These are phyloP conservation scores for Formica aserva DNA, from an alignment of 2,888 invertebrate genomes.

Conservation along the genomic window DNA sequence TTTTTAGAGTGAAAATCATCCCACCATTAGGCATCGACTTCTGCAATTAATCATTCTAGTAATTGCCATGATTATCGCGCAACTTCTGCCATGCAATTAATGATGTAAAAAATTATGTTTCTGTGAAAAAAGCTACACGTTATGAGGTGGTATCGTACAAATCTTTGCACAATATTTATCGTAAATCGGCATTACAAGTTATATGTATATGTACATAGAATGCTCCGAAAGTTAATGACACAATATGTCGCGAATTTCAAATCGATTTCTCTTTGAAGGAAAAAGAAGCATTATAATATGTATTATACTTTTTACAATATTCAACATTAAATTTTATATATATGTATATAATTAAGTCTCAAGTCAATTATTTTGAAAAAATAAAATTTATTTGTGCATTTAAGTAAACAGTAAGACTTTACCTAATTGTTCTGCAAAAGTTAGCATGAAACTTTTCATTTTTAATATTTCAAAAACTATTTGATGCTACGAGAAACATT, in stretches of 20 bases:
- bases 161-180: neutral
- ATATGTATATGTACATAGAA: neutral
- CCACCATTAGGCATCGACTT: constrained; percentile 6
- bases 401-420: neutral
- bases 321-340: neutral
- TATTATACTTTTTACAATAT: neutral
- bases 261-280: neutral
- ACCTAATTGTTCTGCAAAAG: neutral
- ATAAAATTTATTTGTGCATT: neutral
- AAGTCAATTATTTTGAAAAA: neutral
- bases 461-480: neutral
- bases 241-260: neutral
- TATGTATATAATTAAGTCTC: neutral
- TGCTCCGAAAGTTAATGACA: neutral
- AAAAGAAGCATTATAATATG: neutral
- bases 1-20: constrained; percentile 31
- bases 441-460: neutral
- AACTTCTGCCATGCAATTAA: constrained; percentile 17
- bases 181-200: neutral
- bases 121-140: neutral
- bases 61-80: constrained; percentile 5
- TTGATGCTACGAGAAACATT: neutral
- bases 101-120: constrained; percentile 12
- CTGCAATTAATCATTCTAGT: constrained; percentile 36
- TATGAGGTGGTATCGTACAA: neutral